These are phyloP conservation scores for Anagyrus pseudococci DNA, from an alignment of 2,888 invertebrate genomes.

Conservation along the genomic window DNA sequence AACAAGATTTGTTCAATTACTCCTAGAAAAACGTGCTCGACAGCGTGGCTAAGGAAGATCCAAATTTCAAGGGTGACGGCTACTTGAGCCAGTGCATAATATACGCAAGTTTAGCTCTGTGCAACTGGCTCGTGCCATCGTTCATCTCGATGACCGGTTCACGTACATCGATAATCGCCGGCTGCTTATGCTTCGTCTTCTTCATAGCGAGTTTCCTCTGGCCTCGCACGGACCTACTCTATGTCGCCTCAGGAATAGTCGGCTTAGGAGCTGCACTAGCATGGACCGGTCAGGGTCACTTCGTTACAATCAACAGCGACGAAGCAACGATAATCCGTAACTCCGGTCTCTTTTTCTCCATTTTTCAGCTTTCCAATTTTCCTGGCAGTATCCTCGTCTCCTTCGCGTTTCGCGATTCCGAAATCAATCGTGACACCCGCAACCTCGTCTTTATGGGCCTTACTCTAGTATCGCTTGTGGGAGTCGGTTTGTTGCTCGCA, in stretches of 20 bases:
- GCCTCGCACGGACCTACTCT: constrained; percentile 83
- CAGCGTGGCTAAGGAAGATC: constrained; percentile 78
- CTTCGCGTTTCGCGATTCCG: constrained; percentile 85
- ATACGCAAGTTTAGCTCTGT: constrained; percentile 87
- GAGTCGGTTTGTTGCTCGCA: constrained; percentile 73
- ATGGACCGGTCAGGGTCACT: constrained; percentile 96
- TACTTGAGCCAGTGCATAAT: constrained; percentile 91
- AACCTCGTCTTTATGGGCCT: constrained; percentile 83
- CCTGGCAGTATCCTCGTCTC: constrained; percentile 95
- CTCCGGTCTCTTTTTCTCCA: constrained; percentile 96
- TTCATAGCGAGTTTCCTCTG: constrained; percentile 90
- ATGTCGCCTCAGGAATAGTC: constrained; percentile 82
- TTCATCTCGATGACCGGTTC: constrained; percentile 86
- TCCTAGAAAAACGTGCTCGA: constrained; percentile 89
- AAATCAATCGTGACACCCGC: constrained; percentile 69
- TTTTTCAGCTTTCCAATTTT: constrained; percentile 91
- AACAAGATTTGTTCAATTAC: too few relatives aligned
- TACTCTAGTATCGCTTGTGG: constrained; percentile 73
- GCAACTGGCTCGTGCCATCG: constrained; percentile 95
- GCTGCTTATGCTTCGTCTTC: constrained; percentile 83
- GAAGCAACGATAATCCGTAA: constrained; percentile 88
- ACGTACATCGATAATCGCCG: constrained; percentile 85
- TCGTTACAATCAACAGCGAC: constrained; percentile 89
- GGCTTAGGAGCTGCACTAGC: constrained; percentile 93
- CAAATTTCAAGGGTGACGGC: constrained; percentile 80